Evolutionary conservation across 2,113 vertebrate genomes (phyloP).

Genomic region (Actenoides hombroni): DNA sequence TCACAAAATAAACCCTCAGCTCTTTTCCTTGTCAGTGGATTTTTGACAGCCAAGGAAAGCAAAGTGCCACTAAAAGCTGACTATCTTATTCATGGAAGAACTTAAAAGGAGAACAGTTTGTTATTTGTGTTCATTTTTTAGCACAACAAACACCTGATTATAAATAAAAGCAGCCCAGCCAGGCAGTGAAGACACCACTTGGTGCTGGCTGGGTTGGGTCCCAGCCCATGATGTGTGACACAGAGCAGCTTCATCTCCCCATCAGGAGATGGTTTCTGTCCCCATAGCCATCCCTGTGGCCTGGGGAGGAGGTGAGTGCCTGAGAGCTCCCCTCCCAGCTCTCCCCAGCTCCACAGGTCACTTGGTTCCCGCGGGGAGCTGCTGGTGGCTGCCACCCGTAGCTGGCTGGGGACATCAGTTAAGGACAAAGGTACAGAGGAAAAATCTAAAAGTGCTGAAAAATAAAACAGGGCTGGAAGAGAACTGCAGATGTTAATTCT

Average conservation of each 20-base stretch:
- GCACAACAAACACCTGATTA: not conserved
- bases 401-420: rapidly evolving
- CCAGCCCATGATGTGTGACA: rapidly evolving
- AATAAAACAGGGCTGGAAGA: not conserved
- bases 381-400: not conserved
- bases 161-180: not conserved
- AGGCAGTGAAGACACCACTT: rapidly evolving
- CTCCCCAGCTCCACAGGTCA: rapidly evolving
- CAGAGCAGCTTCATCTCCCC: not conserved
- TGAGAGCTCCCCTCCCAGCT: not conserved
- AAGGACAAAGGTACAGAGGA: not conserved
- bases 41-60: not conserved
- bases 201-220: not conserved
- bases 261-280: not conserved
- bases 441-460: not conserved
- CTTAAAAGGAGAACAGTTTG: not conserved
- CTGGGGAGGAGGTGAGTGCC: rapidly evolving
- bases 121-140: not conserved
- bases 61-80: not conserved
- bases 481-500: not conserved
- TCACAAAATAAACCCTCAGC: not conserved
- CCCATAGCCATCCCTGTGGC: not conserved
- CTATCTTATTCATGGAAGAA: not conserved
- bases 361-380: rapidly evolving
- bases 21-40: not conserved